Conservation (phyloP, 2,888 invertebrate species). For the Chrysina gloriosa region DNA sequence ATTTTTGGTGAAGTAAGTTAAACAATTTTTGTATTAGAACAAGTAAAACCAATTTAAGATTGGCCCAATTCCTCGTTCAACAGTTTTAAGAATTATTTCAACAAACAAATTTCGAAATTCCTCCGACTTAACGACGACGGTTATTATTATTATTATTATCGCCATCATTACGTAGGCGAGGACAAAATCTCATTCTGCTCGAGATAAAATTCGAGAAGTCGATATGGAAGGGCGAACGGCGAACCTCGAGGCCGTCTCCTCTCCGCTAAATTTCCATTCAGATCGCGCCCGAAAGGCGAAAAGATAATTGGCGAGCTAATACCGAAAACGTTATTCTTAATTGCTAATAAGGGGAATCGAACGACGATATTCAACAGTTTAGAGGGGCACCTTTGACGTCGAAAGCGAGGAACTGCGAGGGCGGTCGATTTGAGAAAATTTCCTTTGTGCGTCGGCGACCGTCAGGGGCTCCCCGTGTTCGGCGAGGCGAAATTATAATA, state of each 20-base stretch:
- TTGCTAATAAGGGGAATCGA: conserved; percentile 17
- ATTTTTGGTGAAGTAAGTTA: no score
- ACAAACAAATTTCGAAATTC: no score
- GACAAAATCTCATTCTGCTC: background rate
- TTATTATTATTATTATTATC: background rate
- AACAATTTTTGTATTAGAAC: no score
- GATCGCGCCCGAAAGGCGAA: conserved; percentile 2
- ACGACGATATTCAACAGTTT: conserved; percentile 14
- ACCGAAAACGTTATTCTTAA: conserved; percentile 20
- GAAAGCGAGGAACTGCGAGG: background rate
- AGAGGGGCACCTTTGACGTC: background rate
- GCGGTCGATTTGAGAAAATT: background rate
- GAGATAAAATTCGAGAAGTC: background rate
- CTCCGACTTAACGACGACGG: no score
- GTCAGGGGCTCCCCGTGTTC: no score
- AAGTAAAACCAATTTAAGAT: no score
- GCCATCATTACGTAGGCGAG: background rate
- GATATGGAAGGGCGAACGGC: background rate
- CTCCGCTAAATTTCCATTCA: conserved; percentile 24
- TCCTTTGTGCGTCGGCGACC: no score
- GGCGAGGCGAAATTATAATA: no score
- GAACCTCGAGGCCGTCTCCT: no score
- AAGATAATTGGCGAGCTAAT: conserved; percentile 23
- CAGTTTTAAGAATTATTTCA: background rate
- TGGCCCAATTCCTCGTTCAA: no score